Evolutionary conservation across 2,797 vertebrate genomes (phyloP).

Genomic region (Rhabdophis nuchalis): DNA sequence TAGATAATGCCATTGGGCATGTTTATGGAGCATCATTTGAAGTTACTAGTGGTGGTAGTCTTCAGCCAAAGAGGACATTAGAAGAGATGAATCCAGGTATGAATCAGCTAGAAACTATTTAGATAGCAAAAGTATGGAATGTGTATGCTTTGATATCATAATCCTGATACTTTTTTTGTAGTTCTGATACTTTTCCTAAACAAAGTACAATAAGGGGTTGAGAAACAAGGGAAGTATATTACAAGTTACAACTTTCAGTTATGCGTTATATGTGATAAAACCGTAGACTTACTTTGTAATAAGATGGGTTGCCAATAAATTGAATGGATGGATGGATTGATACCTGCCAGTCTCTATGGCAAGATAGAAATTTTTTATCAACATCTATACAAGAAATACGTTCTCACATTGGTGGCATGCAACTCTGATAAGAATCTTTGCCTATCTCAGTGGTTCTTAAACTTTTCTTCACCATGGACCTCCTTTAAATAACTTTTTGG

Average conservation of each 20-base stretch:
- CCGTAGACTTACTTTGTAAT: not conserved
- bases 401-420: not conserved
- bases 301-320: not conserved
- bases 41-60: slow-evolving; percentile 78
- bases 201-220: not conserved
- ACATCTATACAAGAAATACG: not conserved
- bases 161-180: not conserved
- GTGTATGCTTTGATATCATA: not conserved
- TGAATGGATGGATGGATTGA: not conserved
- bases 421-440: not conserved
- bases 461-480: not conserved
- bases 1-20: slow-evolving; percentile 87
- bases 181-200: not conserved
- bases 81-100: slow-evolving; percentile 75
- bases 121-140: not conserved
- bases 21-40: slow-evolving; percentile 88
- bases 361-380: not conserved
- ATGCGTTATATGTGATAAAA: not conserved
- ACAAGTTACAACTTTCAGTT: not conserved
- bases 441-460: not conserved
- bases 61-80: slow-evolving; percentile 76
- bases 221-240: not conserved
- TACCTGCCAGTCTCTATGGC: not conserved
- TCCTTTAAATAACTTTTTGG: not conserved
- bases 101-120: not conserved